Conservation (phyloP, 2,888 invertebrate genomes). For the Netelia fuscicornis region DNA sequence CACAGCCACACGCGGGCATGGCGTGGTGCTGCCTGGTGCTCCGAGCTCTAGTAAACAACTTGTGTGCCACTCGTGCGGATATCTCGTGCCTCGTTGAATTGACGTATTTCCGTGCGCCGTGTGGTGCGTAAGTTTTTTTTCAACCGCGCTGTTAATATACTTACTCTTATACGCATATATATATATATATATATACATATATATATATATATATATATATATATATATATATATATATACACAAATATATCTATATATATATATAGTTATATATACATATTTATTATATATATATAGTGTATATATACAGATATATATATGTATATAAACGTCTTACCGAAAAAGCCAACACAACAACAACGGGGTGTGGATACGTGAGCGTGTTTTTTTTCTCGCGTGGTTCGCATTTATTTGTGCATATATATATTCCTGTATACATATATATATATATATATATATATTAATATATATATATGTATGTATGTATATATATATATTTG, state of each 20-base stretch:
- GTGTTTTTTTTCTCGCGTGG: conserved; percentile 23
- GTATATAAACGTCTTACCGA: not conserved
- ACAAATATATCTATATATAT: not conserved
- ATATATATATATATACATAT: not conserved
- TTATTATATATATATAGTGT: not conserved
- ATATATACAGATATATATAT: not conserved
- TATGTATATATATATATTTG: not conserved
- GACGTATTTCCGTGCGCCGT: conserved; percentile 73
- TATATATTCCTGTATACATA: not conserved
- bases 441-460: not conserved
- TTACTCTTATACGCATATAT: not conserved
- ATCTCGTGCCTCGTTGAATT: conserved; percentile 74
- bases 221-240: not conserved
- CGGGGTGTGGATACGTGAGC: conserved; percentile 27
- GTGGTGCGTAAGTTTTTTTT: conserved; percentile 62
- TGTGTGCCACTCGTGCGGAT: conserved; percentile 81
- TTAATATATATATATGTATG: conserved; percentile 14
- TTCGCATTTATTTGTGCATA: not conserved
- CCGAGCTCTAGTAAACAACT: conserved; percentile 84
- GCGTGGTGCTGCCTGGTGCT: conserved; percentile 76
- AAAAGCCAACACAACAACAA: conserved; percentile 19
- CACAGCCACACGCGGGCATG: conserved; percentile 77
- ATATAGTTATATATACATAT: not conserved
- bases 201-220: not conserved
- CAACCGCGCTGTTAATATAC: conserved; percentile 7